Evolutionary conservation across 2,113 vertebrate species (phyloP), one percentile per base, ranked within the genome.

Genomic region (Eira barbara): DNA sequence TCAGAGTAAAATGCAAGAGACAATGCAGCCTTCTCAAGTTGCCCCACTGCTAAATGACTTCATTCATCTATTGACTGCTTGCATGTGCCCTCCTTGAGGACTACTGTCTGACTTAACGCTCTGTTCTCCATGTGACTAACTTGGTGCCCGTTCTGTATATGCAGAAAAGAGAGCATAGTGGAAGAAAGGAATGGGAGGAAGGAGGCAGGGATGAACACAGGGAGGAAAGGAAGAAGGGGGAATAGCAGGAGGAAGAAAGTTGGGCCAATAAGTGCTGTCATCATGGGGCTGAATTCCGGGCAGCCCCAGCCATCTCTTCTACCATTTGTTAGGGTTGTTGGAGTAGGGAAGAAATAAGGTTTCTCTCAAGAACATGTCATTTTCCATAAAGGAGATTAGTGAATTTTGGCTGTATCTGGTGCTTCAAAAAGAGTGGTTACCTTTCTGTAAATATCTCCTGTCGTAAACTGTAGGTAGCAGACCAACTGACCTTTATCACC

Each of bases 141-240:
- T 67, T 23, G 17, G 1, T 78, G 47, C 39, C 78, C 61, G 2
- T 55, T 69, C 67, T 88, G 11, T 71, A 49, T 42, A 55, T 67
- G 73, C 25, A 29, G 42, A 14, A 7, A 11, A 90, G 45, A 76
- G 86, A 69, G 39, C 36, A 69, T 1, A 36, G 15, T 69, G 34
- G 20, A 65, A 67, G 29, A 34, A 34, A 69, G 14, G 23, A 73
- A 27, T 67, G 63, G 17, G 25, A 76, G 15, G 21, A 3, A 29
- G 2, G 1, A 21, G 12, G 7, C 36, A 88, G 12, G 21, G 0
- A 81, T 8, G 17, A 14, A 15, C 13, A 17, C 20, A 21, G 3
- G 6, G 25, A 67, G 7, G 39, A 23, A 34, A 15, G 31, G 8
- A n/a, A n/a, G 11, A 3, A 29, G 42, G 25, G 45, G 7, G 7